Percentiles rank a stretch among this genome's conserved stretches.
Conservation (phyloP, 1,140 invertebrate genomes). For the Lerema accius region DNA sequence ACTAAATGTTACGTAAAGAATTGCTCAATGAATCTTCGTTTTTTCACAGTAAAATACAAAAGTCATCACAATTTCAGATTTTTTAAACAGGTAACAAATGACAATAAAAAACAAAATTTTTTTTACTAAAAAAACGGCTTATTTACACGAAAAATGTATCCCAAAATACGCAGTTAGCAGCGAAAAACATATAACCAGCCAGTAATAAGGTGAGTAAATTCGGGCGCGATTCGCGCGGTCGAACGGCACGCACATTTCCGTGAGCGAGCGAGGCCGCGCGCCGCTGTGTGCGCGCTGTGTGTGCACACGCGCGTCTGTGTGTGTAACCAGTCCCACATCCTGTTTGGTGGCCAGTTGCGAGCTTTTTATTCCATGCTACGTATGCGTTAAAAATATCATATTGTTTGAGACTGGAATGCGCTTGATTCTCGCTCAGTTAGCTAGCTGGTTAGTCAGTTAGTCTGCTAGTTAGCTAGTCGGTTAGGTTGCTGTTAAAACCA, state of each 20-base stretch:
- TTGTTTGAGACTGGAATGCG: slow-evolving; percentile 23
- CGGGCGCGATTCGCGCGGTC: slow-evolving; percentile 47
- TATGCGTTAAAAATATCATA: slow-evolving; percentile 36
- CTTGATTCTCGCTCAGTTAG: too few species aligned
- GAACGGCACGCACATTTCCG: slow-evolving; percentile 78
- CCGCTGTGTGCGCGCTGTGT: slow-evolving; percentile 40
- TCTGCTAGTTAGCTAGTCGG: neutral
- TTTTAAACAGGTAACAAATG: too few species aligned
- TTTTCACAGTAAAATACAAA: neutral
- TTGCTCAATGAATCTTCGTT: neutral
- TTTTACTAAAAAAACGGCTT: too few species aligned
- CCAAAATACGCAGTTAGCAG: neutral
- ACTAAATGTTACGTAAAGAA: neutral
- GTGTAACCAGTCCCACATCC: slow-evolving; percentile 80
- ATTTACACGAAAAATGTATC: neutral
- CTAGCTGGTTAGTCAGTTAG: slow-evolving; percentile 11
- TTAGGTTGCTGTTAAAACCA: slow-evolving; percentile 15
- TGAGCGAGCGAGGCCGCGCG: slow-evolving; percentile 70
- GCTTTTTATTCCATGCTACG: slow-evolving; percentile 76
- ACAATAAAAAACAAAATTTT: neutral
- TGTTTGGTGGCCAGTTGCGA: slow-evolving; percentile 77
- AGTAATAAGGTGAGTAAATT: slow-evolving; percentile 37
- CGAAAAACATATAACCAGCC: neutral
- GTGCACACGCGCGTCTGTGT: slow-evolving; percentile 50
- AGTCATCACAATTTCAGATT: too few species aligned